These are phyloP conservation scores for Saccopteryx bilineata DNA, from an alignment of 2,113 vertebrate genomes.

Conservation along the genomic window DNA sequence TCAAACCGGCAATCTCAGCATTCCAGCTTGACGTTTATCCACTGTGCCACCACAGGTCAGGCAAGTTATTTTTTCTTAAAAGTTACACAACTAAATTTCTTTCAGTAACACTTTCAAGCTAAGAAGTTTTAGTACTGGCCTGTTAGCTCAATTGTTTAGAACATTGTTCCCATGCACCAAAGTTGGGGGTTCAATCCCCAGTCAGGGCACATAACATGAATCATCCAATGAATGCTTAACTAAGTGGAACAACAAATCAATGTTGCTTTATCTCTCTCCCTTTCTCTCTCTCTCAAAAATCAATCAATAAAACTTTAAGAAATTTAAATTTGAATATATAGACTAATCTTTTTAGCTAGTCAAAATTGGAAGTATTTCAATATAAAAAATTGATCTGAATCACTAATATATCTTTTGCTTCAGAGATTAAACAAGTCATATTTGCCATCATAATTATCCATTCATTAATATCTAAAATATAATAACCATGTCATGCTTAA, in stretches of 20 bases:
- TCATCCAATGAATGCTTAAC: no score
- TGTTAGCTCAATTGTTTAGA: no score
- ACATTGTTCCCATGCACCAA: no score
- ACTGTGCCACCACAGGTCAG: no score
- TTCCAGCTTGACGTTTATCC: no score
- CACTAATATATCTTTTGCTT: conserved; percentile 46
- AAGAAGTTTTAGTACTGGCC: background rate
- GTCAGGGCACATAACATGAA: no score
- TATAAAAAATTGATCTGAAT: background rate
- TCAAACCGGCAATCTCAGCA: no score
- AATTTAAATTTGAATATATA: background rate
- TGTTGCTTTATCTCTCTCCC: no score
- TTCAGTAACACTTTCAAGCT: background rate
- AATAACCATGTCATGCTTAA: background rate
- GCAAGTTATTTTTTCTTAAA: background rate
- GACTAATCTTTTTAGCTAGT: background rate
- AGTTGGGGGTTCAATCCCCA: no score
- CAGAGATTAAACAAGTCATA: conserved; percentile 34
- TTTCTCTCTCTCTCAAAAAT: no score
- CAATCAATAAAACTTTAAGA: no score
- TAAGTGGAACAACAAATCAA: no score
- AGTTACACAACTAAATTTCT: background rate
- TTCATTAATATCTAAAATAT: conserved; percentile 64
- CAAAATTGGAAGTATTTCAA: conserved; percentile 14
- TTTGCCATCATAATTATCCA: background rate